Evolutionary conservation across 2,888 invertebrate genomes (phyloP), one percentile per base, ranked within the genome.

Genomic region (Meteorus cinctellus): DNA sequence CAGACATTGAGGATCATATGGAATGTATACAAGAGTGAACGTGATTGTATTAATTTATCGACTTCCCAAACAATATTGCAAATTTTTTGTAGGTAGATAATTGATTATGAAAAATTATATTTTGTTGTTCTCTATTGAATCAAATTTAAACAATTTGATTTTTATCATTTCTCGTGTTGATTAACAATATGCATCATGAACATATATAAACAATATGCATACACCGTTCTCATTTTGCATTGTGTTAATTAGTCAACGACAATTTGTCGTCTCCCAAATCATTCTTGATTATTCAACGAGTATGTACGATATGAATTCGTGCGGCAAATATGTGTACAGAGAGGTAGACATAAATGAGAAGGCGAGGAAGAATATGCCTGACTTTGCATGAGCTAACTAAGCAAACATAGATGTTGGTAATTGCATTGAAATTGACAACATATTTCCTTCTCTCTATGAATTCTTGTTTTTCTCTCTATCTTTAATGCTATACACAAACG

Each of bases 201-300:
- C n/a, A 51, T 31, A 68, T 29, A 68, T 31, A 51, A 19, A 34
- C 8, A 36, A 65, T 36, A 2, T 34, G 36, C 19, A 48, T 48
- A 3, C 10, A 19, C 31, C 12, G 29, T 31, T 68, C 68, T 68
- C 60, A 68, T 74, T 59, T 62, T 62, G 48, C 62, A 48, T 69
- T 41, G 19, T 36, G 59, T 29, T 55, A 65, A 65, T 51, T 66
- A 19, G 36, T 55, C 45, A 60, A 29, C 68, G 68, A 48, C 68
- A 74, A 68, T 68, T 74, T 62, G 31, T 60, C 45, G 48, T 68
- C 68, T 74, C 74, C 48, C 48, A 31, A 68, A 74, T 68, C 59
- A 74, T 68, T 45, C 27, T 68, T 68, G 68, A 74, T 74, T 74
- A 74, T 68, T 68, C 62, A 68, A 60, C 60, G 41, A 68, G 66